phyloP scores from a whole-genome alignment of 1,140 invertebrate genomes.

The Bactericera cockerelli region DNA sequence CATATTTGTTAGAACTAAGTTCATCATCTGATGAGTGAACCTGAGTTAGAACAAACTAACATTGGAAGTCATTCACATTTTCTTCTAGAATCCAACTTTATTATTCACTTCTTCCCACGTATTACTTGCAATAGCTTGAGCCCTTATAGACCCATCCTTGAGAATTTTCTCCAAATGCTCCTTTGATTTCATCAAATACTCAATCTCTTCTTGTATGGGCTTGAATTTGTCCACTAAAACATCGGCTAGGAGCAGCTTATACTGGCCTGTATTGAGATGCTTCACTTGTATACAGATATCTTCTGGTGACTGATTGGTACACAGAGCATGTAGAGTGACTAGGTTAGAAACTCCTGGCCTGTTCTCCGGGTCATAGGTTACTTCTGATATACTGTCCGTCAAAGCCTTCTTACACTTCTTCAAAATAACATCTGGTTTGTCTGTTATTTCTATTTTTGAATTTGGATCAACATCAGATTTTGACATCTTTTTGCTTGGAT shows the following conservation, averaged over 20 bases:
- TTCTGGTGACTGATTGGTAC: slow-evolving; percentile 48
- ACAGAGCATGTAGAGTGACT: slow-evolving; percentile 63
- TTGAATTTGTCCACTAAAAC: slow-evolving; percentile 49
- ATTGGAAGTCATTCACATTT: too few species aligned
- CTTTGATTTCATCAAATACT: slow-evolving; percentile 39
- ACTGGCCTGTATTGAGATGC: slow-evolving; percentile 54
- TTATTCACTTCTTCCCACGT: slow-evolving; percentile 52
- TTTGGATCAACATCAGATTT: slow-evolving; percentile 75
- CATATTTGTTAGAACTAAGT: too few species aligned
- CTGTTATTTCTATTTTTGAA: slow-evolving; percentile 63
- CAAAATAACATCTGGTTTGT: slow-evolving; percentile 56
- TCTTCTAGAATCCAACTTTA: slow-evolving; percentile 37
- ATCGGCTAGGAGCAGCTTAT: slow-evolving; percentile 43
- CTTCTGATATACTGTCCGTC: slow-evolving; percentile 73
- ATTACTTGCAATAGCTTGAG: slow-evolving; percentile 43
- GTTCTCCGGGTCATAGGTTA: slow-evolving; percentile 59
- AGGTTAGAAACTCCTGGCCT: slow-evolving; percentile 82
- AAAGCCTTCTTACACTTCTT: slow-evolving; percentile 81
- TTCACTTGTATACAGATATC: slow-evolving; percentile 51
- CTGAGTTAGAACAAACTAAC: too few species aligned
- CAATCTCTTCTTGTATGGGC: slow-evolving; percentile 51
- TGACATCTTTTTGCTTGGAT: slow-evolving; percentile 91
- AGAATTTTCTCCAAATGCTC: slow-evolving; percentile 49
- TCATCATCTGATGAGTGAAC: too few species aligned
- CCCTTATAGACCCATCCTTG: slow-evolving; percentile 48